Conservation (phyloP, 1,140 invertebrate species). For the Drosophila kurseongensis region DNA sequence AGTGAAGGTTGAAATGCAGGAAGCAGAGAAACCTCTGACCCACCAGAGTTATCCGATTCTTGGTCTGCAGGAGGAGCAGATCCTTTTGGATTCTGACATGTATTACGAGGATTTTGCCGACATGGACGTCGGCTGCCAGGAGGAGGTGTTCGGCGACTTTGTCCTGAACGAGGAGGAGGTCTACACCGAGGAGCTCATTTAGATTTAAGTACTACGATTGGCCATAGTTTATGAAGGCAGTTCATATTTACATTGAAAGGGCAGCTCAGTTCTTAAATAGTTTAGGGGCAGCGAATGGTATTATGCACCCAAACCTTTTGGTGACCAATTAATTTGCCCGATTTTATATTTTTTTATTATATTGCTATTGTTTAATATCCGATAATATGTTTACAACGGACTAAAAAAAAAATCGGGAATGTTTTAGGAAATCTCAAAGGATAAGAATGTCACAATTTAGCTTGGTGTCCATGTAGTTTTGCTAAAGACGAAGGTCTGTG, state of each 20-base stretch:
- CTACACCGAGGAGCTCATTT: slow-evolving; percentile 57
- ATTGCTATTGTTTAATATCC: neutral
- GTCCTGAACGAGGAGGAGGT: slow-evolving; percentile 74
- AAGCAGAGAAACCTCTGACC: slow-evolving; percentile 2
- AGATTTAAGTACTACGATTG: slow-evolving; percentile 37
- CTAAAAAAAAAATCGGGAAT: neutral
- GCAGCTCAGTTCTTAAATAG: neutral
- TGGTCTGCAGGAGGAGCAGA: slow-evolving; percentile 27
- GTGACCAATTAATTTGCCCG: neutral
- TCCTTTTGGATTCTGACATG: slow-evolving; percentile 55
- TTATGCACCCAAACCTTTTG: neutral
- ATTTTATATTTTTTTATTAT: neutral
- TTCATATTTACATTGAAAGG: slow-evolving; percentile 17
- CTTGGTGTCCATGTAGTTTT: slow-evolving; percentile 3
- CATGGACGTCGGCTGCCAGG: slow-evolving; percentile 74
- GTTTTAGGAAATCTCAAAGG: neutral
- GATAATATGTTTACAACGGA: neutral
- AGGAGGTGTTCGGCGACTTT: slow-evolving; percentile 71
- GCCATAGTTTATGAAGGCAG: slow-evolving; percentile 10
- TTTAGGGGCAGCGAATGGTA: neutral
- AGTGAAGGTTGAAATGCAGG: slow-evolving; percentile 6
- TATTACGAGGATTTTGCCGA: slow-evolving; percentile 67
- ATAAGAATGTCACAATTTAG: slow-evolving; percentile 5
- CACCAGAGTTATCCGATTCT: slow-evolving; percentile 8
- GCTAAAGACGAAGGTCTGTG: neutral